Evolutionary conservation across 1,140 invertebrate species (phyloP).

Genomic region (Drosophila insularis): DNA sequence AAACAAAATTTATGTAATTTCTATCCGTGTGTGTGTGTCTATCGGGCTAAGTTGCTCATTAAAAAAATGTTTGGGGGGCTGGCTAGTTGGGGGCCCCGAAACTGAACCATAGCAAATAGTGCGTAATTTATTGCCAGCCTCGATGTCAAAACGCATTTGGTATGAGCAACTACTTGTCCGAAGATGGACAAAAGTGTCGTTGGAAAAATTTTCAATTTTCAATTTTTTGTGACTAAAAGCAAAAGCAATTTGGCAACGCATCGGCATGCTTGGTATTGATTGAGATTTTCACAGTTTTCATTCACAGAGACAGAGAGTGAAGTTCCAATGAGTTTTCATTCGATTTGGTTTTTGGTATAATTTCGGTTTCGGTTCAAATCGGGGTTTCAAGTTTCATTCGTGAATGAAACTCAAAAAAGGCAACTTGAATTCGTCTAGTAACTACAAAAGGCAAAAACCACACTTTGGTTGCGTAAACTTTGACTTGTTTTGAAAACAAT

Average conservation of each 20-base stretch:
- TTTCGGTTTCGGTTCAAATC: background rate
- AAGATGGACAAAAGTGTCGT: conserved; percentile 57
- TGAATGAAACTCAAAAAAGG: conserved; percentile 31
- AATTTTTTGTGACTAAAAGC: conserved; percentile 27
- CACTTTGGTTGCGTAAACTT: conserved; percentile 49
- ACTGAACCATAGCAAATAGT: conserved; percentile 48
- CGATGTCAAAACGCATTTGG: conserved; percentile 51
- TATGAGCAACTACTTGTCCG: conserved; percentile 33
- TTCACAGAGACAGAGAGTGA: background rate
- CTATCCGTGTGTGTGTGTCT: background rate
- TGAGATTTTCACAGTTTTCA: conserved; percentile 69
- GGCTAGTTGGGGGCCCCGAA: conserved; percentile 30
- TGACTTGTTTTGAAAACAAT: conserved; percentile 62
- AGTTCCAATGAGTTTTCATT: background rate
- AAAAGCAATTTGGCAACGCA: conserved; percentile 73
- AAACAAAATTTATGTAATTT: conserved; percentile 61
- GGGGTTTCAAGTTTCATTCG: background rate
- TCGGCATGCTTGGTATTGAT: conserved; percentile 68
- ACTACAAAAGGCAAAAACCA: conserved; percentile 40
- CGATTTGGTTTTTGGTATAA: no score
- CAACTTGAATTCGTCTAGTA: background rate
- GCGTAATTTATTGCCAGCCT: conserved; percentile 73
- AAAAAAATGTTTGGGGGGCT: conserved; percentile 20
- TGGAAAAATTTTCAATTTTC: conserved; percentile 55
- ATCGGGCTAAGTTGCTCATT: conserved; percentile 67